Evolutionary conservation across 2,888 invertebrate species (phyloP), one percentile per base, ranked within the genome.

Genomic region (Apamea anceps): DNA sequence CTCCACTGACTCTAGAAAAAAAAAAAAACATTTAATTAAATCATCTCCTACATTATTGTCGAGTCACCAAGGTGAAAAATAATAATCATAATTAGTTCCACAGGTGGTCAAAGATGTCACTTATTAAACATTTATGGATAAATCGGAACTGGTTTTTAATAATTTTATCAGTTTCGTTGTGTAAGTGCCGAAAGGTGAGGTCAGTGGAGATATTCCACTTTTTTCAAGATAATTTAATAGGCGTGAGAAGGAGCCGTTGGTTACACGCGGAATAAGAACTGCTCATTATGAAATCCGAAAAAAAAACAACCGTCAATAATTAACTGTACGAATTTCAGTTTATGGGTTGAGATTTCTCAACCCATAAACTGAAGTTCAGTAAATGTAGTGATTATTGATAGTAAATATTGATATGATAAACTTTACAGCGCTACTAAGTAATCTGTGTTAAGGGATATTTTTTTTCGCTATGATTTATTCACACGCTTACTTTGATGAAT

Each of bases 131-230:
- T 66, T 81, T 73, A 79, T 85, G 66, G 63, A 57, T 81, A 72
- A 79, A 79, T 81, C 32, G 67, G 71, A 88, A 88, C 88, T 57
- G 77, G 89, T 88, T 88, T 84, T 63, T 78, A 72, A 76, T 79
- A 68, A 78, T 74, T 71, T 76, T 75, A 75, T 77, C 67, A 65
- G 71, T 71, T 75, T 65, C 54, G 63, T 80, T 80, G 70, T 72
- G 68, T 76, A 83, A 82, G 67, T 82, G 79, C 42, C 51, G 76
- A 88, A 81, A 81, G 71, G 57, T 81, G 48, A 57, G 80, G 78
- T 81, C 85, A 81, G 12, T 5, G n/a, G n/a, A n/a, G 42, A 45
- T 18, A 32, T 63, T 7, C 32, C 42, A 57, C 32, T 73, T 77
- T 74, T 65, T 45, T 54, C 2, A 48, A 48, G 62, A 60, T 77